Evolutionary conservation across 1,140 invertebrate species (phyloP), one percentile per base, ranked within the genome.

Genomic region (Linepithema humile): DNA sequence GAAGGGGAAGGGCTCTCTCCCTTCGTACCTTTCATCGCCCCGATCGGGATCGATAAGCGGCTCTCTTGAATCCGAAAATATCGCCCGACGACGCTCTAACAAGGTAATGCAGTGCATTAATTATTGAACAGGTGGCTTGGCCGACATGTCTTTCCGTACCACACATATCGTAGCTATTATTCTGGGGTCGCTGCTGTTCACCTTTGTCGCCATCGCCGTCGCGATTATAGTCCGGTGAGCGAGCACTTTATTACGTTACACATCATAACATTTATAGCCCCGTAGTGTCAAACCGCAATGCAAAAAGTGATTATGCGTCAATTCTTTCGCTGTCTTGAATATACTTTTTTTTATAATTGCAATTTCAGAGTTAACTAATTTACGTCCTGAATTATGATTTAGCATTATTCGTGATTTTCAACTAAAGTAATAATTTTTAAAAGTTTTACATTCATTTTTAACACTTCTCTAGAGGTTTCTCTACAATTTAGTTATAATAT

Each of bases 91-190:
- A 77, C 15, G 10, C n/a, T 35, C 26, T 70, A 69, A 80, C 53
- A 12, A 55, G 26, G 23, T 80, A 80, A 80, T 70, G 64, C 75
- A 57, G 64, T 70, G 38, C 17, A 70, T 80, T 80, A 40, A 69
- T 77, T 65, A 69, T 85, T 82, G 75, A 90, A 89, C 86, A 88
- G 89, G 82, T 83, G 87, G 88, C 83, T 82, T 85, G 72, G 59
- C 86, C 60, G 90, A 84, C 67, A 89, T 93, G 55, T 88, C 89
- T 20, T 89, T 94, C 62, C 90, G 91, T 72, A 91, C 90, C n/a
- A 90, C 91, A 82, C 93, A 94, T 89, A 92, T 94, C 89, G 80
- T 94, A 88, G 87, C 89, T 23, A 91, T 94, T 60, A 89, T 93
- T 83, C 82, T 94, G 80, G 91, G 91, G 50, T 94, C 92, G 20